Conservation (phyloP, 64 coral and sea anemone species). For the Acropora yongei region DNA sequence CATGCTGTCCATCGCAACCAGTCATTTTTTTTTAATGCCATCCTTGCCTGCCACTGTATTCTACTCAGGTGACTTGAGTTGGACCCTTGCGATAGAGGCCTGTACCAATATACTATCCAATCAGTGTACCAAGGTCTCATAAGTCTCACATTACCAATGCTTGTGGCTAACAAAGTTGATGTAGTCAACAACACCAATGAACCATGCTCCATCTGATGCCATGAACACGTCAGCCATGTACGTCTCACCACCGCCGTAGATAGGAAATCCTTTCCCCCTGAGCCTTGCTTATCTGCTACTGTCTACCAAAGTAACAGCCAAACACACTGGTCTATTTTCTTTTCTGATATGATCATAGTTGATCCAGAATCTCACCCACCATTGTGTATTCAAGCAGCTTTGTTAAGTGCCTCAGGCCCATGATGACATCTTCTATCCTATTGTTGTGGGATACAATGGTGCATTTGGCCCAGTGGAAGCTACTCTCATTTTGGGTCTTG, state of each 20-base stretch:
- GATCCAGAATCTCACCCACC: not conserved
- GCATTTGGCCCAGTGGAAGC: constrained; percentile 46
- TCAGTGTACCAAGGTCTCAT: not conserved
- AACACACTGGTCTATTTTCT: not conserved
- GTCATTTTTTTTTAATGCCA: constrained; percentile 9
- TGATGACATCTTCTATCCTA: constrained; percentile 9
- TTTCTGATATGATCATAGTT: not conserved
- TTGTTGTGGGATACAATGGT: constrained; percentile 18
- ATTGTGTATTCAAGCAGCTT: not conserved
- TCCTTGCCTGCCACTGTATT: not conserved
- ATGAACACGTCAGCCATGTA: not conserved
- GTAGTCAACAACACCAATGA: constrained; percentile 2
- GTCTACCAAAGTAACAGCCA: not conserved
- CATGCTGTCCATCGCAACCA: not conserved
- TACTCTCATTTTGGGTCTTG: constrained; percentile 31
- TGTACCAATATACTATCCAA: not conserved
- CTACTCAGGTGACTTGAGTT: constrained; percentile 22
- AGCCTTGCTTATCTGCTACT: not conserved
- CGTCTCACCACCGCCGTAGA: not conserved
- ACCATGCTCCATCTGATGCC: not conserved
- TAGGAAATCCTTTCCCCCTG: not conserved
- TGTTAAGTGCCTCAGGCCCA: not conserved
- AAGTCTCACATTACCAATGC: not conserved
- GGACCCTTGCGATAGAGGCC: not conserved
- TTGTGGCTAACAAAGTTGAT: not conserved